phyloP scores from a whole-genome alignment of 2,888 invertebrate species.

The Dicranocentrus wangi region DNA sequence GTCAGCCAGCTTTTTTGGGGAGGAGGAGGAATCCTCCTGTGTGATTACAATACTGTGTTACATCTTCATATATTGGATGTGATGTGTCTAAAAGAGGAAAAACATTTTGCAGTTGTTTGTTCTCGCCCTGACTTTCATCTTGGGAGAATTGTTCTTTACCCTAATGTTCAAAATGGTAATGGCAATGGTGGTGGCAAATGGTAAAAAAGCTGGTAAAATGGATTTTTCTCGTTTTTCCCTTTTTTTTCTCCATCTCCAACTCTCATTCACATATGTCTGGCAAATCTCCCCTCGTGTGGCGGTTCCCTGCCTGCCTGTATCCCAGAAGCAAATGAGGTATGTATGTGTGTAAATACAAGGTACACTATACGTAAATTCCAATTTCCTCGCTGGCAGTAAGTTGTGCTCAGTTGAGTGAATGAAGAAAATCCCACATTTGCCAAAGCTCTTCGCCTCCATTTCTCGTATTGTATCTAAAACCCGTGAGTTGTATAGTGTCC shows the following conservation, averaged over 20 bases:
- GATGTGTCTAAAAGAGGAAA: not conserved
- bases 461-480: too few species aligned
- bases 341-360: too few species aligned
- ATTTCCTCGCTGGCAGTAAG: not conserved
- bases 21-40: not conserved
- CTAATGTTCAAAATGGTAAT: constrained; percentile 11
- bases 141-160: constrained; percentile 7
- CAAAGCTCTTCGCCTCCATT: constrained; percentile 11
- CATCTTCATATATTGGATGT: not conserved
- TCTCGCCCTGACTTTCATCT: not conserved
- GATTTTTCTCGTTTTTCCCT: too few species aligned
- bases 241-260: not conserved
- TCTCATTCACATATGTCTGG: not conserved
- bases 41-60: not conserved
- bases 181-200: constrained; percentile 19
- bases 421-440: constrained; percentile 26
- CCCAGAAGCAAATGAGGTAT: constrained; percentile 2
- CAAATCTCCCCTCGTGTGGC: constrained; percentile 4
- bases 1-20: not conserved
- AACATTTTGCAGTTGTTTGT: constrained; percentile 17
- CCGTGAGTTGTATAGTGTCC: too few species aligned
- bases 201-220: not conserved
- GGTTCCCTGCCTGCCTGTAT: not conserved
- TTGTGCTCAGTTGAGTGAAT: constrained; percentile 23
- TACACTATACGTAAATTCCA: not conserved